Percentiles rank a stretch among this genome's conserved stretches.
Evolutionary conservation across 2,888 invertebrate genomes (phyloP).

Genomic region (Lumbricus terrestris): DNA sequence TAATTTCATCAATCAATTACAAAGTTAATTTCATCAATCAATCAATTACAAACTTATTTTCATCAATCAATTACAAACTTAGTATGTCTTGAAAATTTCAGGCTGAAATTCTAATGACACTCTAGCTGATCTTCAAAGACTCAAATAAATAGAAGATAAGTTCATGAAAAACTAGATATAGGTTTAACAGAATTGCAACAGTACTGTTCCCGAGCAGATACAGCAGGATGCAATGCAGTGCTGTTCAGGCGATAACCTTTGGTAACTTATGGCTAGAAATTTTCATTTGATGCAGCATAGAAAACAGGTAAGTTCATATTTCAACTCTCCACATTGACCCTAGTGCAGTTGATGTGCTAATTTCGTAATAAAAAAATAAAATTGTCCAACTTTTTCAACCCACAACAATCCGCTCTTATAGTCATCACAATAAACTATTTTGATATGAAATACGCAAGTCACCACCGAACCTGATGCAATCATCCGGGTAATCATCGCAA

Average conservation of each 20-base stretch:
- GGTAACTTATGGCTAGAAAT: too few species aligned
- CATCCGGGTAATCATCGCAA: slow-evolving; percentile 50
- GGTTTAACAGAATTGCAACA: neutral
- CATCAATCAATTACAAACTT: neutral
- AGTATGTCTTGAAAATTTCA: too few species aligned
- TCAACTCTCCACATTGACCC: neutral
- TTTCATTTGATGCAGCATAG: neutral
- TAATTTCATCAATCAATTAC: neutral
- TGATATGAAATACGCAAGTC: slow-evolving; percentile 47
- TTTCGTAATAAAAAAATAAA: neutral
- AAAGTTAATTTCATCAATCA: too few species aligned
- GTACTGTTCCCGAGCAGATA: neutral
- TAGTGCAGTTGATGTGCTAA: neutral
- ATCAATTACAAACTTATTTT: neutral
- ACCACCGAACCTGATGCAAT: slow-evolving; percentile 61
- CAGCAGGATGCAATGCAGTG: too few species aligned
- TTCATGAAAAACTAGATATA: neutral
- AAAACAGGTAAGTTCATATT: neutral
- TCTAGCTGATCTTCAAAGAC: neutral
- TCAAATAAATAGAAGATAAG: neutral
- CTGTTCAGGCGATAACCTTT: too few species aligned
- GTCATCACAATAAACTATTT: neutral
- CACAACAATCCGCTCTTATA: neutral
- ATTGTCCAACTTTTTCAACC: neutral
- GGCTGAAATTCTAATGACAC: too few species aligned